phyloP scores from a whole-genome alignment of 2,797 vertebrate species.

The Thunnus albacares region DNA sequence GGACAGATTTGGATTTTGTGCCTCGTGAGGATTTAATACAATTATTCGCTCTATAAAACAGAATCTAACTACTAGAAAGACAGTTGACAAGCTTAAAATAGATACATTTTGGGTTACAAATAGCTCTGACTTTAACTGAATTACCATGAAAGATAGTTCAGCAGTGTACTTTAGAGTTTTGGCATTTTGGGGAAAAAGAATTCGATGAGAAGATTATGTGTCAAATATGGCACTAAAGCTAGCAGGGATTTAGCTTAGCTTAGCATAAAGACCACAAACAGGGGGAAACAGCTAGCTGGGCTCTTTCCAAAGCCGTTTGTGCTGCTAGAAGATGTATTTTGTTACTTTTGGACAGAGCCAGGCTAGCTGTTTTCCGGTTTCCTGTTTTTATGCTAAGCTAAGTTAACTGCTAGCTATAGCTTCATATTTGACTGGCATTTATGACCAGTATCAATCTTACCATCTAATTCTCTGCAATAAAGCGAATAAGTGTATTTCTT shows the following conservation, averaged over 20 bases:
- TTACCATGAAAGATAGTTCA: background rate
- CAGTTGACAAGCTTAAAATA: conserved; percentile 13
- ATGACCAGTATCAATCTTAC: background rate
- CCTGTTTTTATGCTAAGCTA: background rate
- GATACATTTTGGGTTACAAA: conserved; percentile 2
- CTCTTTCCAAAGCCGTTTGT: background rate
- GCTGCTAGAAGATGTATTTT: background rate
- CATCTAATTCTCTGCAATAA: background rate
- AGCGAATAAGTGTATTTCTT: background rate
- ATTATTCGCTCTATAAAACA: conserved; percentile 42
- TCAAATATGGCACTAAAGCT: background rate
- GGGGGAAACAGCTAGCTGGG: background rate
- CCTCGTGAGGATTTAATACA: conserved; percentile 30
- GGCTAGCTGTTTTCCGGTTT: background rate
- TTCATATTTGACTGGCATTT: background rate
- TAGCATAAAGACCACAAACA: background rate
- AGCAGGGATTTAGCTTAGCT: background rate
- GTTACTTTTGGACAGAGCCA: no score
- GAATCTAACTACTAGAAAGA: conserved; percentile 15
- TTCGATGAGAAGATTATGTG: background rate
- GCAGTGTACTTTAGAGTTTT: background rate
- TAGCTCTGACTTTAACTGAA: conserved; percentile 4
- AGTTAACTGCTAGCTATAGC: background rate
- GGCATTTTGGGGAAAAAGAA: background rate
- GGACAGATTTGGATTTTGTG: conserved; percentile 53